Conservation (phyloP, 2,797 vertebrate species). For the Lithobates sylvaticus region DNA sequence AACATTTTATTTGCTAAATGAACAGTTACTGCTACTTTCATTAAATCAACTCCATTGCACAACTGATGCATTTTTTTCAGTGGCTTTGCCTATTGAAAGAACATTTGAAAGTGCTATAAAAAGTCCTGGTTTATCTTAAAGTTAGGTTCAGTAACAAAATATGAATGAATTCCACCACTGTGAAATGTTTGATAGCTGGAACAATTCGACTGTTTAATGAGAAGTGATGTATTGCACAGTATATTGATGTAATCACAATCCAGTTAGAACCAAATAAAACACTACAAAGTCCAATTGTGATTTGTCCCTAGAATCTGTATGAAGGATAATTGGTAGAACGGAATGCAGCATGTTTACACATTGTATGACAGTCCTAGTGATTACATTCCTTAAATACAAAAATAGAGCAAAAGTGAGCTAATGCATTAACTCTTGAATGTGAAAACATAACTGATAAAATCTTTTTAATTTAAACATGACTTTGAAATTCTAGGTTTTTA, state of each 20-base stretch:
- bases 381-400: constrained; percentile 31
- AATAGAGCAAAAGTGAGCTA: constrained; percentile 3
- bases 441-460: background rate
- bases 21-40: background rate
- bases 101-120: background rate
- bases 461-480: background rate
- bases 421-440: constrained; percentile 31
- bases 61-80: background rate
- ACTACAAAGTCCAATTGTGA: background rate
- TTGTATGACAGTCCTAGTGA: constrained; percentile 24
- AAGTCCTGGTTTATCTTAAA: background rate
- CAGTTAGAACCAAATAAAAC: constrained; percentile 32
- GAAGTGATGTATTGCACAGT: constrained; percentile 23
- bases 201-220: constrained; percentile 13
- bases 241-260: constrained; percentile 36
- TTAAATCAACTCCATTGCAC: background rate
- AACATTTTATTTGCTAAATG: too few species aligned
- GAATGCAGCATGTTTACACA: constrained; percentile 43
- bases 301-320: constrained; percentile 12
- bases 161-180: background rate
- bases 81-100: background rate
- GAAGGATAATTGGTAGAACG: constrained; percentile 8
- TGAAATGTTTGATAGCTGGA: constrained; percentile 2
- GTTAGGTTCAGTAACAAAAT: background rate
- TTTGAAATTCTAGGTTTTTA: background rate